phyloP scores from a whole-genome alignment of 2,888 invertebrate genomes.

The Buathra laborator region DNA sequence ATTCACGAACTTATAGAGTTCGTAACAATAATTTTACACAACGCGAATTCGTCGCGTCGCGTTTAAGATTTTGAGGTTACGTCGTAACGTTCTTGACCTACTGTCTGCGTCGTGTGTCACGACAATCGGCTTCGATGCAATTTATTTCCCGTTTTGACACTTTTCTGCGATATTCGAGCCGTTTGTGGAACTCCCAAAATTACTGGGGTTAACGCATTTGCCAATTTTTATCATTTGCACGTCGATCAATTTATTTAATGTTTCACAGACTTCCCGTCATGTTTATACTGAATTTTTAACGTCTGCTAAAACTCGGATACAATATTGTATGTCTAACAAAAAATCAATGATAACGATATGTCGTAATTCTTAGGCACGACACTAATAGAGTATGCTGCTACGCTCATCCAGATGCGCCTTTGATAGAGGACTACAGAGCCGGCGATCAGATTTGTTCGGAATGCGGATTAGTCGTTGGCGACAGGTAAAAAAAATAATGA shows the following conservation, averaged over 20 bases:
- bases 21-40: background rate
- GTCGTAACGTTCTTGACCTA: slow-evolving; percentile 28
- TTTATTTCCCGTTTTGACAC: background rate
- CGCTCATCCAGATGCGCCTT: slow-evolving; percentile 97
- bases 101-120: background rate
- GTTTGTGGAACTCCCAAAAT: background rate
- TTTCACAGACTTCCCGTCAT: background rate
- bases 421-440: slow-evolving; percentile 99
- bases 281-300: background rate
- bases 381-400: slow-evolving; percentile 94
- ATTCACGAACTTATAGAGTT: background rate
- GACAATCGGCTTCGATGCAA: background rate
- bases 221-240: background rate
- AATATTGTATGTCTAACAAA: background rate
- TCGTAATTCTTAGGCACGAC: slow-evolving; percentile 88
- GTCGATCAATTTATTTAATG: background rate
- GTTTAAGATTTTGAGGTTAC: slow-evolving; percentile 50
- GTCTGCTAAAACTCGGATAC: background rate
- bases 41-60: background rate
- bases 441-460: slow-evolving; percentile 99
- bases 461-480: slow-evolving; percentile 99
- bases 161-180: background rate
- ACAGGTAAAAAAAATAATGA: slow-evolving; percentile 89
- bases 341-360: background rate
- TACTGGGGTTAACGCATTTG: background rate